Conservation (phyloP, 2,113 vertebrate genomes). For the Calyptommatus sinebrachiatus region DNA sequence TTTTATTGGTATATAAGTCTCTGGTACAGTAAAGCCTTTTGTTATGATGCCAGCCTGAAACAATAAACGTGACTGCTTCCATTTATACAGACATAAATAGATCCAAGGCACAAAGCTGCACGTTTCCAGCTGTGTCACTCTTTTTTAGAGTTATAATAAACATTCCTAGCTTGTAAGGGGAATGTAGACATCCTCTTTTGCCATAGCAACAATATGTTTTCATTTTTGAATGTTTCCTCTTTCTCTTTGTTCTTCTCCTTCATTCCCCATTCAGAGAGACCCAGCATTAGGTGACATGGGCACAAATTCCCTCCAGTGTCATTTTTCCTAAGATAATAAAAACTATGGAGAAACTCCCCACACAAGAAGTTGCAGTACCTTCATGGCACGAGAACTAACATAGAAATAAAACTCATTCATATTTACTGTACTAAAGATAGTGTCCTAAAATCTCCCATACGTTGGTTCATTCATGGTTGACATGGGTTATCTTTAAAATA, state of each 20-base stretch:
- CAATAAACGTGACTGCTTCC: background rate
- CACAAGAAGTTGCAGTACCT: background rate
- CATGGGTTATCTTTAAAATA: background rate
- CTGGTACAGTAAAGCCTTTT: background rate
- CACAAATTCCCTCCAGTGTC: background rate
- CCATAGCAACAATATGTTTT: background rate
- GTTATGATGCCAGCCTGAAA: background rate
- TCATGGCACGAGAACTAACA: background rate
- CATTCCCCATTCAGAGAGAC: background rate
- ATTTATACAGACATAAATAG: background rate
- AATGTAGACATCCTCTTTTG: background rate
- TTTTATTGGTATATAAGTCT: background rate
- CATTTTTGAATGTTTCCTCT: background rate
- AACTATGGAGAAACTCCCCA: background rate
- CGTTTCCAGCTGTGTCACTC: background rate
- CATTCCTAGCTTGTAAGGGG: background rate
- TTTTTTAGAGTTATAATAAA: background rate
- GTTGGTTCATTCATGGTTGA: background rate
- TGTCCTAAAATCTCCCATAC: background rate
- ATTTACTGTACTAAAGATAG: background rate
- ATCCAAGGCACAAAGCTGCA: background rate
- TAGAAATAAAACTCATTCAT: background rate
- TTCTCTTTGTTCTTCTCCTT: background rate
- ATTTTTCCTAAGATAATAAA: background rate
- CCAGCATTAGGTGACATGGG: background rate